Evolutionary conservation across 2,888 invertebrate genomes (phyloP).

Genomic region (Metellina segmentata): DNA sequence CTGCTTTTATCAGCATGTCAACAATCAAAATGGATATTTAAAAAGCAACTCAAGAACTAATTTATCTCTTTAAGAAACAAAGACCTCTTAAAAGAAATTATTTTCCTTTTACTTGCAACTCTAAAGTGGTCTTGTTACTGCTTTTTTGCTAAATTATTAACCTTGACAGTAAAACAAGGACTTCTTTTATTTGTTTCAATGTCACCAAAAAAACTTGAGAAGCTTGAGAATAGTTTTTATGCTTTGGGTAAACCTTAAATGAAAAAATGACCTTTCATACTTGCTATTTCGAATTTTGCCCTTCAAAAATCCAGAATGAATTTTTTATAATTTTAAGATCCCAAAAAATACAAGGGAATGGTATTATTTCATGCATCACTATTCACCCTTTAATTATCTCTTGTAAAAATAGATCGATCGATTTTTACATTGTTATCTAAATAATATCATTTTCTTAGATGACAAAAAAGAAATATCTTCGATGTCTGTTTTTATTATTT

Average conservation of each 20-base stretch:
- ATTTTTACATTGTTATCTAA: not conserved
- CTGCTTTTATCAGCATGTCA: too few relatives aligned
- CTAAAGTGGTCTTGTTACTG: not conserved
- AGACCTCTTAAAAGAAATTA: not conserved
- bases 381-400: too few relatives aligned
- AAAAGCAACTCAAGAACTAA: too few relatives aligned
- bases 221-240: not conserved
- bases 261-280: too few relatives aligned
- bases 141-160: not conserved
- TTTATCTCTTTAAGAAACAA: not conserved
- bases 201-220: not conserved
- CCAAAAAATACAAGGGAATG: too few relatives aligned
- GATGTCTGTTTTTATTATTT: not conserved
- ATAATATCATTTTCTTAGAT: not conserved
- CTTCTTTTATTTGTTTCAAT: not conserved
- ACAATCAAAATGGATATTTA: too few relatives aligned
- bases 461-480: not conserved
- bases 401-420: too few relatives aligned
- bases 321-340: too few relatives aligned
- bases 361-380: too few relatives aligned
- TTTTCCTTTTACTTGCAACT: not conserved
- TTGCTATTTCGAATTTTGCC: too few relatives aligned
- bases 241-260: not conserved
- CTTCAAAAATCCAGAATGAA: too few relatives aligned
- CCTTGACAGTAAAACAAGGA: not conserved